These are phyloP conservation scores for Osmerus eperlanus DNA, from an alignment of 2,113 vertebrate genomes.

Conservation along the genomic window DNA sequence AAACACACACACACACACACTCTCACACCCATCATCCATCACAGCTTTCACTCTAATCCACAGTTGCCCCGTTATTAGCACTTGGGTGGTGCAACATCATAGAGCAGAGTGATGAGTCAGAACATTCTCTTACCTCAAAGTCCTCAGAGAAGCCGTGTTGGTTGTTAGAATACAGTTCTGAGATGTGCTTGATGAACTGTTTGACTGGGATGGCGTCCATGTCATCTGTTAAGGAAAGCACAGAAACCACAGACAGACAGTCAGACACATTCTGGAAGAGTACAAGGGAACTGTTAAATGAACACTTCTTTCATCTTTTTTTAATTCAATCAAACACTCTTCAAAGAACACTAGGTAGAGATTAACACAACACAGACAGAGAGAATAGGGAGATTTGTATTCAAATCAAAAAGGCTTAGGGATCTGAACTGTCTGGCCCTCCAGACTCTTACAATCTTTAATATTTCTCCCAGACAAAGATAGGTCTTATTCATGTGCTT, in stretches of 20 bases:
- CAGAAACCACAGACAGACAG: not conserved
- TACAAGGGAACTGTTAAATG: not conserved
- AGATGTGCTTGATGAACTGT: constrained; percentile 87
- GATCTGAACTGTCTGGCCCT: no score
- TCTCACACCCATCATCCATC: not conserved
- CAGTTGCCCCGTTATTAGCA: not conserved
- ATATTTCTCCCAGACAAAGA: constrained; percentile 25
- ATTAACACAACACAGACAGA: no score
- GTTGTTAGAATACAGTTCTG: constrained; percentile 86
- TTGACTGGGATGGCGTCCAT: constrained; percentile 91
- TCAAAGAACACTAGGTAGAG: no score
- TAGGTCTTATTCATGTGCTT: constrained; percentile 21
- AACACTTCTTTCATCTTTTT: not conserved
- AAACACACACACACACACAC: constrained; percentile 4
- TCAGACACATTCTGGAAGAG: not conserved
- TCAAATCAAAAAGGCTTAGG: no score
- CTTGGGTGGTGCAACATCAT: not conserved
- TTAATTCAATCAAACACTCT: not conserved
- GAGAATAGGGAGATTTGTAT: no score
- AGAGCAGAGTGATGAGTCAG: not conserved
- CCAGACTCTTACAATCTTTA: not conserved
- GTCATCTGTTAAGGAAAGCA: constrained; percentile 76
- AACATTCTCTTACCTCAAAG: constrained; percentile 82
- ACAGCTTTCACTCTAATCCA: not conserved
- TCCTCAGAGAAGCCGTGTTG: constrained; percentile 90